Conservation (phyloP, 2,797 vertebrate genomes). For the Xerus rutilus region DNA sequence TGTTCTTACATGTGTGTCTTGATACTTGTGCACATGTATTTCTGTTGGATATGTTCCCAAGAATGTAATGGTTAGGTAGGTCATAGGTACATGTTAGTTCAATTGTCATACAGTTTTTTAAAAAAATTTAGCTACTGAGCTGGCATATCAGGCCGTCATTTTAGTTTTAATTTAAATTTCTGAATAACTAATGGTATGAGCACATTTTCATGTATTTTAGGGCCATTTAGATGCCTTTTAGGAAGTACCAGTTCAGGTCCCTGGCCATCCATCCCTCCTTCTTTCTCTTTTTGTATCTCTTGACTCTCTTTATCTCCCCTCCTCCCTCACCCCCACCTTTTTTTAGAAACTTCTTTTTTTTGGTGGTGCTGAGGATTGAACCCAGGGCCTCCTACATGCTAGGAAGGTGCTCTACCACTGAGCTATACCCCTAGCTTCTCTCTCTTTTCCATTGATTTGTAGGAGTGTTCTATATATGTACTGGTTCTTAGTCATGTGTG, state of each 20-base stretch:
- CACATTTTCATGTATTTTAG: neutral
- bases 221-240: neutral
- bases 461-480: neutral
- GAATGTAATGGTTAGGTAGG: neutral
- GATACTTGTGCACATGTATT: neutral
- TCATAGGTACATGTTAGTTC: neutral
- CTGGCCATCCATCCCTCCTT: too few relatives aligned
- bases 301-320: neutral
- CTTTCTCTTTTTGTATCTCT: neutral
- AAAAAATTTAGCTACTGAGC: neutral
- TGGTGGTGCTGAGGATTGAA: neutral
- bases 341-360: too few relatives aligned
- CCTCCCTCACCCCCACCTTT: neutral
- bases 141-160: neutral
- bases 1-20: neutral
- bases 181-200: neutral
- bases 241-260: neutral
- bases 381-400: neutral
- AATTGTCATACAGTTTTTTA: neutral
- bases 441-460: neutral
- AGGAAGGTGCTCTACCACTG: too few relatives aligned
- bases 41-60: neutral
- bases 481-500: neutral
- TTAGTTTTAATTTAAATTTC: constrained; percentile 7
- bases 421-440: neutral